Percentiles rank a stretch among this genome's conserved stretches.
Conservation (phyloP, 2,113 vertebrate species). For the Tragelaphus buxtoni region DNA sequence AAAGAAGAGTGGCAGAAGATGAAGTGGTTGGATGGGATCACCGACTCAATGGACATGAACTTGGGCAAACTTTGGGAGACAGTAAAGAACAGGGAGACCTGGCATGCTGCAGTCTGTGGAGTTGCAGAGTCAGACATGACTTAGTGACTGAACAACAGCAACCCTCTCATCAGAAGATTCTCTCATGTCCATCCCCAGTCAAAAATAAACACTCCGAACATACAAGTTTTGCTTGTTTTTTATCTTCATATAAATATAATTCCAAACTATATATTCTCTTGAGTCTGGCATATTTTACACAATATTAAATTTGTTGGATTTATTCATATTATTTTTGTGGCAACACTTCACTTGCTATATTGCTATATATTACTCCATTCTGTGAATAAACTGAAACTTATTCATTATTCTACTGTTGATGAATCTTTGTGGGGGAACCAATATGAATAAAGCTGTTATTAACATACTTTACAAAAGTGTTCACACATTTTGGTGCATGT, state of each 20-base stretch:
- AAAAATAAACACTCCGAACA: not conserved
- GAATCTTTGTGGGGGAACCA: not conserved
- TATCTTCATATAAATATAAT: not conserved
- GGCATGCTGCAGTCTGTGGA: not conserved
- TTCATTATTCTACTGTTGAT: not conserved
- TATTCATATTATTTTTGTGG: not conserved
- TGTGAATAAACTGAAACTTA: not conserved
- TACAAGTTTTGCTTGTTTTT: not conserved
- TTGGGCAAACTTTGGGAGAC: not conserved
- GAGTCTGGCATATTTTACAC: not conserved
- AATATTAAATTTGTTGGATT: not conserved
- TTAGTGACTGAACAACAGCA: not conserved
- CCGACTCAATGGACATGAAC: not conserved
- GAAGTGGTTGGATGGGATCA: not conserved
- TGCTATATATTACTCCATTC: not conserved
- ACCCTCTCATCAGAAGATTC: not conserved
- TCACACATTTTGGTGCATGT: not conserved
- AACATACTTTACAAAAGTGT: not conserved
- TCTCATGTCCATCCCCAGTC: not conserved
- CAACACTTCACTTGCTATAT: not conserved
- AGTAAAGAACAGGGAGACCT: not conserved
- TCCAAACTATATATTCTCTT: not conserved
- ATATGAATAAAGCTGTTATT: not conserved
- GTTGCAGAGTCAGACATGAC: not conserved
- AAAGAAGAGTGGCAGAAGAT: not conserved